Evolutionary conservation across 2,888 invertebrate species (phyloP).

Genomic region (Temnothorax unifasciatus): DNA sequence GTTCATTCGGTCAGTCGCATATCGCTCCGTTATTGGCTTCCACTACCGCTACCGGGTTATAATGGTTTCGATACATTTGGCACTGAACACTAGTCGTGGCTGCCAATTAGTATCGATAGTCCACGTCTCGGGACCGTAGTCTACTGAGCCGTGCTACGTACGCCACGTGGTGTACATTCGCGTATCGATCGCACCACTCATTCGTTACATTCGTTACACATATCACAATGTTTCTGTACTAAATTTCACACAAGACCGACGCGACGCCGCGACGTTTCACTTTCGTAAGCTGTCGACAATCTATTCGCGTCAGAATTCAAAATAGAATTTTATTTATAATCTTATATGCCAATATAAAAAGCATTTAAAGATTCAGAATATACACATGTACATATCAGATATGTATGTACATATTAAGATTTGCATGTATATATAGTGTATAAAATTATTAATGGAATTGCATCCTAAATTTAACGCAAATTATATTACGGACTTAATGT

Average conservation of each 20-base stretch:
- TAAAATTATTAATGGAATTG: not conserved
- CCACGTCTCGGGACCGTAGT: constrained; percentile 53
- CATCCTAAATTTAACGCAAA: not conserved
- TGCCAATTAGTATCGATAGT: constrained; percentile 73
- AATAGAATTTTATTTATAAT: not conserved
- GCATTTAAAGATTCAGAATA: not conserved
- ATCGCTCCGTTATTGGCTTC: constrained; percentile 48
- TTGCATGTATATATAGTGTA: not conserved
- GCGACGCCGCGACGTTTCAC: not conserved
- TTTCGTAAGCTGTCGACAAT: not conserved
- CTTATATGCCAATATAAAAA: not conserved
- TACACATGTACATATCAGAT: not conserved
- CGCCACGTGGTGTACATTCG: constrained; percentile 35
- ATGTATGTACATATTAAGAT: not conserved
- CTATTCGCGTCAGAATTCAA: constrained; percentile 1
- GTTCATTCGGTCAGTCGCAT: constrained; percentile 31
- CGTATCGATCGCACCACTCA: constrained; percentile 54
- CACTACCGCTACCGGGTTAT: constrained; percentile 37
- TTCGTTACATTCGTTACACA: constrained; percentile 32
- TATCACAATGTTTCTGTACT: not conserved
- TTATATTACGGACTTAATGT: not conserved
- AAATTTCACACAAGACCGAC: not conserved
- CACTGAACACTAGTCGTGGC: constrained; percentile 53
- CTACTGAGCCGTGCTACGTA: constrained; percentile 41
- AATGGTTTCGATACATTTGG: constrained; percentile 61